Evolutionary conservation across 2,113 vertebrate genomes (phyloP).

Genomic region (Lycaon pictus): DNA sequence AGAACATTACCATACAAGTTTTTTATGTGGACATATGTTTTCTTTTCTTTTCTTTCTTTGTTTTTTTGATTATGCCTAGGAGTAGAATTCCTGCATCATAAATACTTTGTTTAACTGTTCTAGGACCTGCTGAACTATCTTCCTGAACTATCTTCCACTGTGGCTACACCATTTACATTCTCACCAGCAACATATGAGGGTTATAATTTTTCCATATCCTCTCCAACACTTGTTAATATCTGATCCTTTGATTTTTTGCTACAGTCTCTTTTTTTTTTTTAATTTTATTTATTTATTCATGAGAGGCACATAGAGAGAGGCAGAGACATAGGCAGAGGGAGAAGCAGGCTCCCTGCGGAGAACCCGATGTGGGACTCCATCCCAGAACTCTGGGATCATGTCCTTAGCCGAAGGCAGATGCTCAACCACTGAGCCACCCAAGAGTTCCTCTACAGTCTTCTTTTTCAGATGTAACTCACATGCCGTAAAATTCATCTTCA

Average conservation of each 20-base stretch:
- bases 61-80: background rate
- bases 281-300: too few relatives aligned
- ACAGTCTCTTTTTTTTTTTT: background rate
- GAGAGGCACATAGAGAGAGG: too few relatives aligned
- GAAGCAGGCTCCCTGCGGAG: too few relatives aligned
- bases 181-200: background rate
- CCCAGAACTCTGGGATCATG: too few relatives aligned
- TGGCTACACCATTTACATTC: background rate
- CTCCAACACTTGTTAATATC: background rate
- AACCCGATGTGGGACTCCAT: too few relatives aligned
- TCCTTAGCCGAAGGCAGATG: too few relatives aligned
- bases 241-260: background rate
- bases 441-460: background rate
- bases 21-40: background rate
- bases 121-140: background rate
- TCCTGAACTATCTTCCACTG: background rate
- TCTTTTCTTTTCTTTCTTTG: too few relatives aligned
- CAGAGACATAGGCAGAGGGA: too few relatives aligned
- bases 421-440: too few relatives aligned
- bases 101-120: background rate
- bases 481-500: constrained; percentile 19
- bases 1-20: background rate
- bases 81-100: background rate
- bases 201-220: background rate
- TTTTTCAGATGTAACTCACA: background rate